Conservation (phyloP, 2,888 invertebrate species). For the Cephus rjabovi region DNA sequence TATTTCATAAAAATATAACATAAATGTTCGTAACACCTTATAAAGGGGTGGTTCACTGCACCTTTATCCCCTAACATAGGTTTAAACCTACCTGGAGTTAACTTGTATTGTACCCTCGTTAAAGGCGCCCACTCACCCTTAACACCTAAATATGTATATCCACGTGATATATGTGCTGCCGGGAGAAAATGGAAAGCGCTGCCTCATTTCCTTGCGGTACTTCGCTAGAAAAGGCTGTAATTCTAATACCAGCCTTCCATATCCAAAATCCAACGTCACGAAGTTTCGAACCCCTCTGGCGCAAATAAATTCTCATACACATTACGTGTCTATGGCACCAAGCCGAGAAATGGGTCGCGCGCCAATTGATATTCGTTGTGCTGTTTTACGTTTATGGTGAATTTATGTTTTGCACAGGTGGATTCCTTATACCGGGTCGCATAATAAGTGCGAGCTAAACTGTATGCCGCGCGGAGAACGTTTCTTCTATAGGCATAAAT, state of each 20-base stretch:
- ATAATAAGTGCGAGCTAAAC: conserved; percentile 93
- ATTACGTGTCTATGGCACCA: background rate
- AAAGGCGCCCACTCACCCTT: conserved; percentile 11
- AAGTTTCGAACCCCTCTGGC: background rate
- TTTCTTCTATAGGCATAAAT: conserved; percentile 89
- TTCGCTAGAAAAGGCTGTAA: conserved; percentile 1
- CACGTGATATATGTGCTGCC: conserved; percentile 4
- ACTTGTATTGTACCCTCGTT: conserved; percentile 14
- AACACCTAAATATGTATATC: background rate
- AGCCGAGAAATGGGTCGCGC: conserved; percentile 4
- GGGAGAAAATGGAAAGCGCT: conserved; percentile 6
- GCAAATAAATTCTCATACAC: background rate
- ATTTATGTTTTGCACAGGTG: conserved; percentile 71
- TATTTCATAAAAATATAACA: background rate
- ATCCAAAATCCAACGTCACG: background rate
- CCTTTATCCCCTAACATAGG: background rate
- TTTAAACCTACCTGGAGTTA: background rate
- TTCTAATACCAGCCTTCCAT: background rate
- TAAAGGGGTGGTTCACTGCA: background rate
- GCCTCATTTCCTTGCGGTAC: conserved; percentile 12
- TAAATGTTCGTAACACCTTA: background rate
- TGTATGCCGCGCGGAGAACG: conserved; percentile 93
- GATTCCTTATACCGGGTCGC: conserved; percentile 89
- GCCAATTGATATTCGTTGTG: conserved; percentile 4
- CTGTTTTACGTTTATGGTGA: background rate